Percentiles rank a stretch among this genome's conserved stretches.
Conservation (phyloP, 2,797 vertebrate species). For the Pantherophis vulpinus region DNA sequence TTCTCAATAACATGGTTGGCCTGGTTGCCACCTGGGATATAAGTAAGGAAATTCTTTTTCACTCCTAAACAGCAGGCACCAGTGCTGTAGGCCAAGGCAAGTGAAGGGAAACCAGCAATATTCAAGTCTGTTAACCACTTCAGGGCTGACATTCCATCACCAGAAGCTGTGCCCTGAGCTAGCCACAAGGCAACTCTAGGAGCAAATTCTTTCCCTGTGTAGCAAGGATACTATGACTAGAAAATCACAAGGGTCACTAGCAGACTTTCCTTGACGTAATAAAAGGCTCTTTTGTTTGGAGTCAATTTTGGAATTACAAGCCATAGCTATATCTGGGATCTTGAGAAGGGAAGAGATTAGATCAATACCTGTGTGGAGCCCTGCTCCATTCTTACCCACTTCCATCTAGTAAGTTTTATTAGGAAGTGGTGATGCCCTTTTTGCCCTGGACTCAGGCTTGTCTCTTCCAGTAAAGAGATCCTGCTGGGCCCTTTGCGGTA, state of each 20-base stretch:
- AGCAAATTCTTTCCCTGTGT: not conserved
- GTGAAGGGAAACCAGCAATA: slow-evolving; percentile 72
- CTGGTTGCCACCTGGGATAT: slow-evolving; percentile 81
- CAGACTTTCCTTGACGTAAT: not conserved
- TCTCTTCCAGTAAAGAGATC: slow-evolving; percentile 60
- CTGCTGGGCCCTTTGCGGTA: slow-evolving; percentile 61
- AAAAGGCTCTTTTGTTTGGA: slow-evolving; percentile 13
- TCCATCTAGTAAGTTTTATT: slow-evolving; percentile 62
- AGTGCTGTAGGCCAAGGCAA: slow-evolving; percentile 74
- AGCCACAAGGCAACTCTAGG: not conserved
- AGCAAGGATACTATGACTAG: not conserved
- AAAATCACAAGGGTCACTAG: too few species aligned
- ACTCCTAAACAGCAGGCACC: slow-evolving; percentile 70
- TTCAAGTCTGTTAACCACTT: slow-evolving; percentile 69
- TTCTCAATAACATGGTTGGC: slow-evolving; percentile 83
- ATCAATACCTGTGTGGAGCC: slow-evolving; percentile 54
- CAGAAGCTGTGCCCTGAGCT: not conserved
- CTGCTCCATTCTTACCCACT: not conserved
- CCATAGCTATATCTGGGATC: not conserved
- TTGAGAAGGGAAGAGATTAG: slow-evolving; percentile 55
- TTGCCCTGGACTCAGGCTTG: slow-evolving; percentile 70
- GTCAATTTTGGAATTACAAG: slow-evolving; percentile 21
- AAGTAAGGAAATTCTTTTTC: slow-evolving; percentile 66
- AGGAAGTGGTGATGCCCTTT: slow-evolving; percentile 65
- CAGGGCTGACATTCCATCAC: slow-evolving; percentile 28